phyloP scores from a whole-genome alignment of 1,140 invertebrate genomes.

The Palaemon carinicauda region DNA sequence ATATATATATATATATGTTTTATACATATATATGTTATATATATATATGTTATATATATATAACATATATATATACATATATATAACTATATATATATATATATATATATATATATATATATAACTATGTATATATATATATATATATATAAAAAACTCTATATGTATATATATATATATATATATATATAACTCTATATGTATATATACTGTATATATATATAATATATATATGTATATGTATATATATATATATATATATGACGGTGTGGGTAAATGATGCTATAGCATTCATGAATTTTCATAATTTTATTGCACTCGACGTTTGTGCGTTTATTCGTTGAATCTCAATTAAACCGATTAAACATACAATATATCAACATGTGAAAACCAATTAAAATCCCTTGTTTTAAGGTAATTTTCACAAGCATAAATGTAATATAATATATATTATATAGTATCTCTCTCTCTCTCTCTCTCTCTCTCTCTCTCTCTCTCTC shows the following conservation, averaged over 20 bases:
- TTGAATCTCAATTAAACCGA: no score
- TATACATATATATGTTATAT: background rate
- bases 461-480: no score
- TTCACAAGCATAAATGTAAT: no score
- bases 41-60: background rate
- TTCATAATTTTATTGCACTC: no score
- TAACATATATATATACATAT: background rate
- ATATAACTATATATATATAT: background rate
- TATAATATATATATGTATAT: background rate
- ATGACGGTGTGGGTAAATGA: no score
- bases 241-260: conserved; percentile 1
- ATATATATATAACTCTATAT: background rate
- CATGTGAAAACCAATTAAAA: no score
- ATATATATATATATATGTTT: background rate
- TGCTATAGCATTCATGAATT: no score
- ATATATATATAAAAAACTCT: background rate
- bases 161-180: background rate
- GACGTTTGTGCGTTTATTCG: no score
- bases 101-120: background rate
- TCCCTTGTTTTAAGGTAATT: no score
- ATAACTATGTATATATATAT: background rate
- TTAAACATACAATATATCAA: no score
- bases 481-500: no score
- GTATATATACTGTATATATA: background rate
- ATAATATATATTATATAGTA: no score